phyloP scores from a whole-genome alignment of 2,113 vertebrate species.

The Haemorhous mexicanus region DNA sequence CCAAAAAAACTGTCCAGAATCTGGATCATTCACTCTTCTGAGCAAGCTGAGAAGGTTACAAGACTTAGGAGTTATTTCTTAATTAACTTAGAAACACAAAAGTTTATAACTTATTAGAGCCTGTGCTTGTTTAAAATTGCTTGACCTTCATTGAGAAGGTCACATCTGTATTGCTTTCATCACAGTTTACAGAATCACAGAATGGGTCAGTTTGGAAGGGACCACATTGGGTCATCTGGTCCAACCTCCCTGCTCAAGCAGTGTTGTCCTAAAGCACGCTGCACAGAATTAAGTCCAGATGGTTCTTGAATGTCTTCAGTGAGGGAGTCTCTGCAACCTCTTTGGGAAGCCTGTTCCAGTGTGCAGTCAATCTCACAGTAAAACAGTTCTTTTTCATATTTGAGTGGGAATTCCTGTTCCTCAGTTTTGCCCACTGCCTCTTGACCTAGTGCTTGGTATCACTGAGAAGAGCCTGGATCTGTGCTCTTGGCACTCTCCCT shows the following conservation, averaged over 20 bases:
- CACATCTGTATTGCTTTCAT: neutral
- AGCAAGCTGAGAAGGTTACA: neutral
- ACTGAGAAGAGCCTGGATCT: neutral
- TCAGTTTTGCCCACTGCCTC: neutral
- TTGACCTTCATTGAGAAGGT: neutral
- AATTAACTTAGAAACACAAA: neutral
- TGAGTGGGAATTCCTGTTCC: neutral
- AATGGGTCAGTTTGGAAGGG: neutral
- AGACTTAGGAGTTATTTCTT: neutral
- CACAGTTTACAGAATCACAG: neutral
- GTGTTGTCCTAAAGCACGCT: neutral
- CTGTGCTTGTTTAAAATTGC: neutral
- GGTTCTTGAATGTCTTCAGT: neutral
- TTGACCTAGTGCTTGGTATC: neutral
- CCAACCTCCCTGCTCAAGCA: neutral
- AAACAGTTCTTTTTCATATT: neutral
- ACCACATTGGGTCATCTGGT: neutral
- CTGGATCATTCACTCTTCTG: neutral
- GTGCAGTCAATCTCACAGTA: neutral
- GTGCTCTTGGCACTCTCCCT: neutral
- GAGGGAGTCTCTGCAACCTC: fast-evolving
- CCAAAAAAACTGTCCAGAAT: neutral
- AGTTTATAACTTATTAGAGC: neutral
- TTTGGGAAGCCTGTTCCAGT: neutral
- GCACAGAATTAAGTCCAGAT: neutral